A percentile compares a stretch with the other conserved stretches of the same genome.
phyloP scores from a whole-genome alignment of 2,888 invertebrate genomes.

The Proisotoma minuta region DNA sequence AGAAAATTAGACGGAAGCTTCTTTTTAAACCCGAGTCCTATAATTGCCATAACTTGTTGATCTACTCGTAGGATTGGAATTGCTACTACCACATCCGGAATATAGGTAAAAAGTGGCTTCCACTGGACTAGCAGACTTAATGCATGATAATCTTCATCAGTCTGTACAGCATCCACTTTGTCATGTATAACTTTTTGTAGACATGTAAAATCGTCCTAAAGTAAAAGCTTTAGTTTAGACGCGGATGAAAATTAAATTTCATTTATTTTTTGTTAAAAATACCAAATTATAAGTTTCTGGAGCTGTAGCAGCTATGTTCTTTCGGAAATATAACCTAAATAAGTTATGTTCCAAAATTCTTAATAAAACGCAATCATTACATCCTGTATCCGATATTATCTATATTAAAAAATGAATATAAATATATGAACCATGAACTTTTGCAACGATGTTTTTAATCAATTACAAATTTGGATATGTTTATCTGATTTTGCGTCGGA shows the following conservation, averaged over 20 bases:
- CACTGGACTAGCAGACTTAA: constrained; percentile 17
- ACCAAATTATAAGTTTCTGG: constrained; percentile 18
- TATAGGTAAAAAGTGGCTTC: constrained; percentile 14
- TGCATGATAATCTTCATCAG: constrained; percentile 12
- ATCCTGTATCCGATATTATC: constrained; percentile 12
- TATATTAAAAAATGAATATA: too few relatives aligned
- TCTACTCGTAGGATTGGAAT: constrained; percentile 9
- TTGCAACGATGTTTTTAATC: too few relatives aligned
- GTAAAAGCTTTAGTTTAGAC: neutral
- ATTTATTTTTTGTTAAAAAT: neutral
- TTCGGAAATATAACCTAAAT: constrained; percentile 20
- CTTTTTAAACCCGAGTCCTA: constrained; percentile 18
- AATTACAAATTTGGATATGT: constrained; percentile 15
- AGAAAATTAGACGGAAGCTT: constrained; percentile 18
- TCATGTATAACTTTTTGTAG: constrained; percentile 9
- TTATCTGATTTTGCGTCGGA: constrained; percentile 7
- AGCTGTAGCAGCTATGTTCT: neutral
- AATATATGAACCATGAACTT: too few relatives aligned
- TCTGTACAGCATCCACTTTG: constrained; percentile 8
- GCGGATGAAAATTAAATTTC: neutral
- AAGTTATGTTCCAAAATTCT: neutral
- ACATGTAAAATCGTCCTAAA: constrained; percentile 22
- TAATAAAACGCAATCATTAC: constrained; percentile 5
- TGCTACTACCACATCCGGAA: constrained; percentile 20
- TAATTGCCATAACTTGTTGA: constrained; percentile 3